phyloP scores from a whole-genome alignment of 2,888 invertebrate genomes.

The Drosophila diplacantha region DNA sequence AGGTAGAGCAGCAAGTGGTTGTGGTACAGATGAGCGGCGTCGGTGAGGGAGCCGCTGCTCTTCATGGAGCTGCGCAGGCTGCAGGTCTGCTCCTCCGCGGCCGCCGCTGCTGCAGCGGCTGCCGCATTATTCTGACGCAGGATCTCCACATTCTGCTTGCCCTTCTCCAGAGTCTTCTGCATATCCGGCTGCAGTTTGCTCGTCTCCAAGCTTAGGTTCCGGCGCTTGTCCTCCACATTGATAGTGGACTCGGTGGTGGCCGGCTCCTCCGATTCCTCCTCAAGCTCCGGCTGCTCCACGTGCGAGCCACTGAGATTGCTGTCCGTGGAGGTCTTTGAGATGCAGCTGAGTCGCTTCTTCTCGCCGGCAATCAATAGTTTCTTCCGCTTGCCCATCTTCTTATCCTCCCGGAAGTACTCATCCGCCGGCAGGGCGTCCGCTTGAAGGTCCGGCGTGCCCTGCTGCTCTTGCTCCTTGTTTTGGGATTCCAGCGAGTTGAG shows the following conservation, averaged over 20 bases:
- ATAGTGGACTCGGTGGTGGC: constrained; percentile 63
- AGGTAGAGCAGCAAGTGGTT: constrained; percentile 90
- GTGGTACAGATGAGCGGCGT: constrained; percentile 81
- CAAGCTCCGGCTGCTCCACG: constrained; percentile 60
- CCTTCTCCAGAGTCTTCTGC: constrained; percentile 77
- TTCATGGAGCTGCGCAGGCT: constrained; percentile 56
- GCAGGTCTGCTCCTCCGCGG: constrained; percentile 43
- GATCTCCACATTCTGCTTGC: constrained; percentile 77
- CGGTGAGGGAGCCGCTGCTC: constrained; percentile 55
- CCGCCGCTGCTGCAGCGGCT: constrained; percentile 44
- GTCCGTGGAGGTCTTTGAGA: constrained; percentile 77
- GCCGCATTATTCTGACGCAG: constrained; percentile 75
- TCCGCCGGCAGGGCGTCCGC: constrained; percentile 82
- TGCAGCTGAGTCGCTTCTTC: constrained; percentile 77
- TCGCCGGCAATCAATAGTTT: constrained; percentile 64
- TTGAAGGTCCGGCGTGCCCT: constrained; percentile 50
- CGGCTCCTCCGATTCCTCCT: constrained; percentile 72
- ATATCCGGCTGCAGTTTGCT: constrained; percentile 69
- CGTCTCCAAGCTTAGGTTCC: constrained; percentile 72
- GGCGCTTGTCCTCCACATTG: constrained; percentile 76
- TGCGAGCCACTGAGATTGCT: constrained; percentile 73
- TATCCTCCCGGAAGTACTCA: constrained; percentile 81
- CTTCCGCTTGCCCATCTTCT: constrained; percentile 61
- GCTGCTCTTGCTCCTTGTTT: constrained; percentile 18
- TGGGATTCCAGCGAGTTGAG: constrained; percentile 35